Conservation (phyloP, 2,888 invertebrate species). For the Gymnoscelis rufifasciata region DNA sequence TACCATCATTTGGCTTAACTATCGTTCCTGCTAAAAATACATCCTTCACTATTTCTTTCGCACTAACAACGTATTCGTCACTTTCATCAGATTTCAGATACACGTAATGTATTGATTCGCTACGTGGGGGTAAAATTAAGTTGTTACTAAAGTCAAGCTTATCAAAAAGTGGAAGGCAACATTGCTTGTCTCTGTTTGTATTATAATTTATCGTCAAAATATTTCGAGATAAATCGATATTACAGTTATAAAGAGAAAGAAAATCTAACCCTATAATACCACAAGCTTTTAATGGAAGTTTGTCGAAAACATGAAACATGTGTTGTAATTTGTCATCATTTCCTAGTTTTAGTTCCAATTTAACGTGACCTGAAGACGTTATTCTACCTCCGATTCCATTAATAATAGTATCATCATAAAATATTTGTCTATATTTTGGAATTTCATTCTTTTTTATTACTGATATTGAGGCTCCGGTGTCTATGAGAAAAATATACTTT, state of each 20-base stretch:
- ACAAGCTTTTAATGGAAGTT: neutral
- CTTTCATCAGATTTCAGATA: no score
- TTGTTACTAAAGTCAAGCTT: no score
- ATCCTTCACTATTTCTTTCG: neutral
- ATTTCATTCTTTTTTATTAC: no score
- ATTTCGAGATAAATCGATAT: no score
- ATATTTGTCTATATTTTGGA: no score
- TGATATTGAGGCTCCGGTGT: no score
- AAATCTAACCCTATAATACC: neutral
- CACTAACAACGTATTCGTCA: neutral
- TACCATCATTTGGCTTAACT: neutral
- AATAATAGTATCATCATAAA: no score
- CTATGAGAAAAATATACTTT: no score
- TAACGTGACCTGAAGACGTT: neutral
- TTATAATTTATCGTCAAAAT: no score
- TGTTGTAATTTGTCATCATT: neutral
- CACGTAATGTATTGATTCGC: neutral
- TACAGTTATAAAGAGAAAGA: no score
- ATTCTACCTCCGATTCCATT: neutral
- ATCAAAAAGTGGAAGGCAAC: no score
- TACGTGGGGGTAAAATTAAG: neutral
- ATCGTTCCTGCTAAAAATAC: neutral
- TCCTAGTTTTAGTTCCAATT: neutral
- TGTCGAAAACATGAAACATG: neutral
- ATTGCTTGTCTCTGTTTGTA: no score